Percentiles rank a stretch among this genome's conserved stretches.
Evolutionary conservation across 23 tunicate species (phyloP).

Genomic region (Botrylloides violaceus): DNA sequence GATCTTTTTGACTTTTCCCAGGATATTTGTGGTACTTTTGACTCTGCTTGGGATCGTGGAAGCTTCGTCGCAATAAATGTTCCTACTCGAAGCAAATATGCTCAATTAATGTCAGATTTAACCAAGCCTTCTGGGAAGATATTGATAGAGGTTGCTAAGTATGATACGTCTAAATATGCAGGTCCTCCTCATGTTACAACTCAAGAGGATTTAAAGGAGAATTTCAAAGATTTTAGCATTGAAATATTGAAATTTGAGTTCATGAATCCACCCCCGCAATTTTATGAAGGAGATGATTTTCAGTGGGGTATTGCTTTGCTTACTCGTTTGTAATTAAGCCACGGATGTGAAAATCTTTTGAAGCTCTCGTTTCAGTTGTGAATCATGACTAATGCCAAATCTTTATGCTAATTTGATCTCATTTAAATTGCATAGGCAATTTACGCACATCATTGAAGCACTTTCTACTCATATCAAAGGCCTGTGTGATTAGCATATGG

Average conservation of each 20-base stretch:
- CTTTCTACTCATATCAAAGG: too few species aligned
- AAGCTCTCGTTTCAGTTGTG: too few species aligned
- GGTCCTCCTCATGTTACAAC: constrained; percentile 39
- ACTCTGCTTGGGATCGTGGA: constrained; percentile 71
- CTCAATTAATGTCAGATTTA: constrained; percentile 9
- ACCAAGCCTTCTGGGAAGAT: constrained; percentile 24
- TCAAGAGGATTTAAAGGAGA: neutral
- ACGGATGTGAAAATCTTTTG: too few species aligned
- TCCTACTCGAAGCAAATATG: constrained; percentile 23
- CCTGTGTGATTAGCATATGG: too few species aligned
- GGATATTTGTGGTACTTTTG: constrained; percentile 40
- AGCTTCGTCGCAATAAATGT: constrained; percentile 44
- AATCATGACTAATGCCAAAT: too few species aligned
- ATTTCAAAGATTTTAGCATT: neutral
- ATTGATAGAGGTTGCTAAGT: constrained; percentile 15
- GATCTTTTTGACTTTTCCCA: constrained; percentile 41
- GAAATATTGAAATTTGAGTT: neutral
- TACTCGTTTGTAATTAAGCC: neutral
- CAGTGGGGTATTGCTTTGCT: neutral
- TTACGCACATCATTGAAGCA: too few species aligned
- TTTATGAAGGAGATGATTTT: neutral
- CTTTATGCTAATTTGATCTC: too few species aligned
- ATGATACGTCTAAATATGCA: constrained; percentile 18
- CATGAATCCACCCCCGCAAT: neutral
- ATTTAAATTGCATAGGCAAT: too few species aligned